Evolutionary conservation across 2,888 invertebrate species (phyloP), one percentile per base, ranked within the genome.

Genomic region (Ormyrus thymus): DNA sequence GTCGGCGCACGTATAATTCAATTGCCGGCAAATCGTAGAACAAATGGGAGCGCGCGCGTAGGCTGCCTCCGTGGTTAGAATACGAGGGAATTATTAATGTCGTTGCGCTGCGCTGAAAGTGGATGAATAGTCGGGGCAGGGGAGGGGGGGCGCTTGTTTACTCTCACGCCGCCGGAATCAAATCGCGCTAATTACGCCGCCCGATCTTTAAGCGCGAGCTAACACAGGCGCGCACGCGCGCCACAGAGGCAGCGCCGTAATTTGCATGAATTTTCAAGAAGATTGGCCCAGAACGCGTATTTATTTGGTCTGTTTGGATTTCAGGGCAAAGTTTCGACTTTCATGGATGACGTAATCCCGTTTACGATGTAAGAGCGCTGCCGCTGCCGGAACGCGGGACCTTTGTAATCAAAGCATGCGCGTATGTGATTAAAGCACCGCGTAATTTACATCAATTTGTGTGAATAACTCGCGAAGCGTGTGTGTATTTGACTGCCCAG

Each of bases 51-150:
- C 8, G 13, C 10, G 53, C 46, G 46, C 45, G 58, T 15, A 9
- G 45, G 13, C 29, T 9, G 7, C 43, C 55, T 78, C 43, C 69
- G 68, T 64, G 78, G 78, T 61, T 61, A 46, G 78, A 68, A 73
- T 73, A 68, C 64, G 71, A 15, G 61, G 55, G 82, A 84, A 84
- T 84, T 85, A 86, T 85, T 85, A 86, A 86, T 86, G 84, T 83
- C 75, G 81, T 76, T 73, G 29, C 8, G 64, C 68, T 53, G 43
- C 66, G 81, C 79, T 70, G 79, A 81, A 83, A 81, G 81, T 79
- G 84, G 83, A 86, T 83, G 83, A 84, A 85, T 84, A 81, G 82
- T 83, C 70, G 64, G 68, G 56, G 45, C 46, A 6, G 6, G 6
- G 62, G 11, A n/a, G 15, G 6, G n/a, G 72, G 29, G 43, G 66